A percentile compares a stretch with the other conserved stretches of the same genome.
Evolutionary conservation across 1,140 invertebrate species (phyloP).

Genomic region (Drosophila paulistorum): DNA sequence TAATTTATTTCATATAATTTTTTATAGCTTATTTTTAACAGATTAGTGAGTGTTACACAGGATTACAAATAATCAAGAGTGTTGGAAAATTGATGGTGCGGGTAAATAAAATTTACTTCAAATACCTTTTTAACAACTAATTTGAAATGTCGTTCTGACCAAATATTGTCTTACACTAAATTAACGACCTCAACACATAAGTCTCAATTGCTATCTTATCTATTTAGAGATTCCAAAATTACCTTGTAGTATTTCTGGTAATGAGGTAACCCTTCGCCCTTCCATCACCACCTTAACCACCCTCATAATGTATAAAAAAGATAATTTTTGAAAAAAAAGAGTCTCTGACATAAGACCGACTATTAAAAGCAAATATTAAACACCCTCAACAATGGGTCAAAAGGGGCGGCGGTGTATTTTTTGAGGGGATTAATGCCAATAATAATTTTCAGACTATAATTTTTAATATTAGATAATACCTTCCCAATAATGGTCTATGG

Average conservation of each 20-base stretch:
- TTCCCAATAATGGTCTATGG: constrained; percentile 42
- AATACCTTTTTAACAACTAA: neutral
- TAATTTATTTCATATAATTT: too few relatives aligned
- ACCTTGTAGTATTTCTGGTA: constrained; percentile 7
- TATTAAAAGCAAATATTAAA: constrained; percentile 15
- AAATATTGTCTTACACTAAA: neutral
- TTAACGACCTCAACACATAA: constrained; percentile 2
- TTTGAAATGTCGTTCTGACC: neutral
- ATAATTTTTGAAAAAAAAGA: neutral
- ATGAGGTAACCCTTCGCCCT: neutral
- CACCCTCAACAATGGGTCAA: neutral
- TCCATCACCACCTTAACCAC: neutral
- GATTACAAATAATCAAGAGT: too few relatives aligned
- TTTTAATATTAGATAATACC: constrained; percentile 54
- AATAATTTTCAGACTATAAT: constrained; percentile 22
- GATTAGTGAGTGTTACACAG: too few relatives aligned
- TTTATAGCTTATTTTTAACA: too few relatives aligned
- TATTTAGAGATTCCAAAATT: neutral
- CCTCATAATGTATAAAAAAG: neutral
- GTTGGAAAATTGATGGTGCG: too few relatives aligned
- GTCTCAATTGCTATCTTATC: constrained; percentile 7
- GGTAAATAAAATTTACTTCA: too few relatives aligned
- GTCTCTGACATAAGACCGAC: constrained; percentile 10
- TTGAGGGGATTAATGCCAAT: constrained; percentile 19
- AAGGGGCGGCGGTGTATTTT: neutral